These are phyloP conservation scores for Antheraea mylitta DNA, from an alignment of 1,140 invertebrate species.

Conservation along the genomic window DNA sequence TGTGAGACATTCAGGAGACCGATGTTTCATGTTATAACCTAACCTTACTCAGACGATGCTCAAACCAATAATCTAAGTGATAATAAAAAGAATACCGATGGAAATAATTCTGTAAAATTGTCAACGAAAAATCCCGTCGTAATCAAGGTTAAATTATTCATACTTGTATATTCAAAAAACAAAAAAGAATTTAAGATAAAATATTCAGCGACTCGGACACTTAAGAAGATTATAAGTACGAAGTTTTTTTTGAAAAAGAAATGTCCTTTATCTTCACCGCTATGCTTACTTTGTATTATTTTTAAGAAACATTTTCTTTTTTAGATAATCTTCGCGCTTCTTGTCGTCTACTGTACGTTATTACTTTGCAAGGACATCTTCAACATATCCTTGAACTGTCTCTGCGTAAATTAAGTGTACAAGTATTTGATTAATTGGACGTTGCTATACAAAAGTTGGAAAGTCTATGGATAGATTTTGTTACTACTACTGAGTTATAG, in stretches of 20 bases:
- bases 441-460: not conserved
- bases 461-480: no score
- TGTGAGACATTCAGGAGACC: no score
- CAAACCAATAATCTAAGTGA: no score
- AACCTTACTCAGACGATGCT: no score
- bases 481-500: no score
- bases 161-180: not conserved
- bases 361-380: not conserved
- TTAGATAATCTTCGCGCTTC: not conserved
- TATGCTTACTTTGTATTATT: not conserved
- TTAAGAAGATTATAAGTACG: slow-evolving; percentile 2
- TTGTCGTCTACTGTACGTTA: not conserved
- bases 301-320: not conserved
- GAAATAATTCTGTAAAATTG: not conserved
- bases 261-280: not conserved
- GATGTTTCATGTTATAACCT: no score
- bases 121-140: not conserved
- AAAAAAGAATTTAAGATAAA: slow-evolving; percentile 1
- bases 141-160: not conserved
- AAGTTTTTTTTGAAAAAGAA: not conserved
- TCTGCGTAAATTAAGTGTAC: not conserved
- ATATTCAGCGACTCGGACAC: slow-evolving; percentile 1
- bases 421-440: not conserved
- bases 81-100: not conserved
- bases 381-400: not conserved